A percentile compares a stretch with the other conserved stretches of the same genome.
phyloP scores from a whole-genome alignment of 2,113 vertebrate genomes.

The Eonycteris spelaea region DNA sequence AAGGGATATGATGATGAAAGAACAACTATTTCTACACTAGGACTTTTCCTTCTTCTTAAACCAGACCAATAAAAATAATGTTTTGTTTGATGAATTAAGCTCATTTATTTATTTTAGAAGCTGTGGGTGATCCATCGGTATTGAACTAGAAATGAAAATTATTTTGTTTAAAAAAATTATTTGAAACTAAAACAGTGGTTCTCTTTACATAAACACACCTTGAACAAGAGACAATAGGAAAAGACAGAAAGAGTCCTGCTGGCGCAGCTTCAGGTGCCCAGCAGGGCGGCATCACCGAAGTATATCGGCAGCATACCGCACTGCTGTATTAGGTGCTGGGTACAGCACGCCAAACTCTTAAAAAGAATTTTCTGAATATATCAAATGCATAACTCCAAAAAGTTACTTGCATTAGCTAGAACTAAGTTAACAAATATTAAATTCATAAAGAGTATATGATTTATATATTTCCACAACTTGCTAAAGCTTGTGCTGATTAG shows the following conservation, averaged over 20 bases:
- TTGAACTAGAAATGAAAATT: not conserved
- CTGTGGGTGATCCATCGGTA: not conserved
- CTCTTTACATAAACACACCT: not conserved
- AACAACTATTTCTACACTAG: not conserved
- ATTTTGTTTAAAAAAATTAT: slow-evolving; percentile 35
- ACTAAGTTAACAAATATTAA: not conserved
- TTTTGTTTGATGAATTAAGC: slow-evolving; percentile 46
- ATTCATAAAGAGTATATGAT: not conserved
- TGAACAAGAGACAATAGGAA: not conserved
- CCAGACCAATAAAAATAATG: slow-evolving; percentile 41
- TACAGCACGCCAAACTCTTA: too few species aligned
- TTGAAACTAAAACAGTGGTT: slow-evolving; percentile 43
- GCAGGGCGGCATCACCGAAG: rapidly evolving
- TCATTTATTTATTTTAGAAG: slow-evolving; percentile 45
- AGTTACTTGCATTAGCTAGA: not conserved
- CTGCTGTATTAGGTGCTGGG: too few species aligned
- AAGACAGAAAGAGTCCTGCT: not conserved
- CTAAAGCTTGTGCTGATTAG: not conserved
- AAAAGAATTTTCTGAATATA: too few species aligned
- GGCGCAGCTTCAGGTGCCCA: not conserved
- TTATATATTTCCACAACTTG: not conserved
- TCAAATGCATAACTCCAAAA: not conserved
- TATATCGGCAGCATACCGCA: rapidly evolving
- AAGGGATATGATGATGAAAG: slow-evolving; percentile 34
- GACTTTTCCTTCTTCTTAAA: slow-evolving; percentile 11